Evolutionary conservation across 2,797 vertebrate species (phyloP), one percentile per base, ranked within the genome.

Genomic region (Scolopax rusticola): DNA sequence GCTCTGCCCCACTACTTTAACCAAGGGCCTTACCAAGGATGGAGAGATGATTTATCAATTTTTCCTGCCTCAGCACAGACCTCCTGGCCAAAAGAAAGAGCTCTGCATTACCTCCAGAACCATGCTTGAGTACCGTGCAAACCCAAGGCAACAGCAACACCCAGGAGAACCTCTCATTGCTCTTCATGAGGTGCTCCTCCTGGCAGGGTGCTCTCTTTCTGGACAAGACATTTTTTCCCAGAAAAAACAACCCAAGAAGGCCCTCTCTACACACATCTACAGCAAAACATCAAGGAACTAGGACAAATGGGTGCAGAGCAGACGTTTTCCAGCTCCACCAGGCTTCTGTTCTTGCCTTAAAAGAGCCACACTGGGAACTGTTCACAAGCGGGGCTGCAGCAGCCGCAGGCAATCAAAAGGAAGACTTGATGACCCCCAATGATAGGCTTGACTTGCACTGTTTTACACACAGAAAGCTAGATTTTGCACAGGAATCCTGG

Each of bases 111-210:
- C 41, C 41, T 28, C 78, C 47, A 67, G 64, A 57, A 45, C 43
- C 27, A 4, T 2, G 0, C 30, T 63, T 28, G n/a, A 36, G 40
- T 32, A n/a, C 12, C 30, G 33, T 41, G 7, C 36, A 45, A 27
- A 47, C 40, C 28, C 27, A 76, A 38, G 17, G 50, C 76, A 85
- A 76, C 10, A 32, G 41, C 47, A 90, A 40, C 30, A 64, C 0
- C 0, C 16, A 65, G 28, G 33, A 60, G 59, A 32, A 76, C 48
- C 38, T 90, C 69, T 51, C 50, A 60, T 28, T 9, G 3, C 11
- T 67, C 32, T 57, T 63, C 40, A 14, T 2, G 0, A 13, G 23
- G 13, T 16, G 12, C 15, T 65, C 23, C 45, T 75, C 47, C 61
- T 28, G 25, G 38, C 33, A 47, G 38, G 11, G 7, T 43, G 24